A percentile compares a stretch with the other conserved stretches of the same genome.
Conservation (phyloP, 2,888 invertebrate species). For the Pterobdella sp. region DNA sequence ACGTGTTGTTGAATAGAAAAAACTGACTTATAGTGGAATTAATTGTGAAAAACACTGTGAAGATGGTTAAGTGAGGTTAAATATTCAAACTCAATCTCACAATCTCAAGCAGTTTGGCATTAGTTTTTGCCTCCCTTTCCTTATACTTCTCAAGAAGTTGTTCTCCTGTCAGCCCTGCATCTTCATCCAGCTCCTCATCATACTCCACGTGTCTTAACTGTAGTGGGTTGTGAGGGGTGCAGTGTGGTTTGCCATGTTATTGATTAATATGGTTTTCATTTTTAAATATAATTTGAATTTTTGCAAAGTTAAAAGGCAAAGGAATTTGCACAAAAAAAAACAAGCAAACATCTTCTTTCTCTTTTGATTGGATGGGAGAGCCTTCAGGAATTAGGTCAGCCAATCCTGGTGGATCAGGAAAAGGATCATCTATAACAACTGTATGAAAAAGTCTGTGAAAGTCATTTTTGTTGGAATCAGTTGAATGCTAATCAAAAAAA, state of each 20-base stretch:
- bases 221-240: neutral
- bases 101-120: constrained; percentile 94
- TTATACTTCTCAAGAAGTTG: constrained; percentile 80
- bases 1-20: too few species aligned
- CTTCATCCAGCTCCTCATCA: constrained; percentile 85
- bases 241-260: neutral
- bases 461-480: neutral
- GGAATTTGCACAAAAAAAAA: too few species aligned
- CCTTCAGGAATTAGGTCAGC: constrained; percentile 61
- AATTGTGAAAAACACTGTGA: too few species aligned
- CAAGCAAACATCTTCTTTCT: constrained; percentile 59
- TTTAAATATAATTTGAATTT: too few species aligned
- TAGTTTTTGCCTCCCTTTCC: constrained; percentile 84
- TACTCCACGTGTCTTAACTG: constrained; percentile 79
- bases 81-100: constrained; percentile 54
- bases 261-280: neutral
- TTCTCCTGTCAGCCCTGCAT: constrained; percentile 70
- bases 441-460: constrained; percentile 79
- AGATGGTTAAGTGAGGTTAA: too few species aligned
- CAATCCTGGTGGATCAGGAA: constrained; percentile 74
- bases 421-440: constrained; percentile 89
- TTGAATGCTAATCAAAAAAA: too few species aligned
- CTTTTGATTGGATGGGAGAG: constrained; percentile 80
- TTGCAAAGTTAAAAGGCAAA: too few species aligned
- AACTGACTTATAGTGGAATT: too few species aligned